Evolutionary conservation across 1,140 invertebrate species (phyloP).

Genomic region (Caerostris darwini): DNA sequence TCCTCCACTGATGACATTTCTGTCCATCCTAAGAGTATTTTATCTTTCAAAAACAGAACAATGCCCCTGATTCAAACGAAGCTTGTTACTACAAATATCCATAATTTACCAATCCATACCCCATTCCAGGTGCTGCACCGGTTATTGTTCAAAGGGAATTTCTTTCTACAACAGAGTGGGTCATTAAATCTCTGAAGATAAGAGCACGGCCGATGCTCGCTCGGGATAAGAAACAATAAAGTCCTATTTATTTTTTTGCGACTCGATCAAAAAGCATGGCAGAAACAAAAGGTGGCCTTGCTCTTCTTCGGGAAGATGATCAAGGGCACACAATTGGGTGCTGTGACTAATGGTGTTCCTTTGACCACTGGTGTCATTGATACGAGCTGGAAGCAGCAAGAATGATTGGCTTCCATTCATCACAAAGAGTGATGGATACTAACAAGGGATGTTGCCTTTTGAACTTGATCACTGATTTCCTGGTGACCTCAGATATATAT

Average conservation of each 20-base stretch:
- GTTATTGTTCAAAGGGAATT: background rate
- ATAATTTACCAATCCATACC: background rate
- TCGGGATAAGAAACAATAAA: background rate
- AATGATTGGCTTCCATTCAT: no score
- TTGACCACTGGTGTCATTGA: background rate
- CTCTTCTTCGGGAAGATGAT: conserved; percentile 13
- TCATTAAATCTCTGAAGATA: background rate
- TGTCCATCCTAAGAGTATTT: background rate
- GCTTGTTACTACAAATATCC: conserved; percentile 18
- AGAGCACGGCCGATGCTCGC: background rate
- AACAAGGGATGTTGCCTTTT: no score
- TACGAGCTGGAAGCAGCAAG: no score
- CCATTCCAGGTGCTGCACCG: background rate
- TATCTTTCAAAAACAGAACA: background rate
- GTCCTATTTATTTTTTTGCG: background rate
- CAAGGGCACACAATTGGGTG: background rate
- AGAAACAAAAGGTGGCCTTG: conserved; percentile 17
- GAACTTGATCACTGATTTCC: no score
- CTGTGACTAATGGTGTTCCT: background rate
- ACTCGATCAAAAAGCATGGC: background rate
- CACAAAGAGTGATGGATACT: no score
- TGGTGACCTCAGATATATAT: no score
- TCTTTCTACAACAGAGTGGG: background rate
- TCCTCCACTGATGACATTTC: no score
- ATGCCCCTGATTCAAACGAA: conserved; percentile 1